These are phyloP conservation scores for Epinephelus awoara DNA, from an alignment of 2,797 vertebrate species.

Conservation along the genomic window DNA sequence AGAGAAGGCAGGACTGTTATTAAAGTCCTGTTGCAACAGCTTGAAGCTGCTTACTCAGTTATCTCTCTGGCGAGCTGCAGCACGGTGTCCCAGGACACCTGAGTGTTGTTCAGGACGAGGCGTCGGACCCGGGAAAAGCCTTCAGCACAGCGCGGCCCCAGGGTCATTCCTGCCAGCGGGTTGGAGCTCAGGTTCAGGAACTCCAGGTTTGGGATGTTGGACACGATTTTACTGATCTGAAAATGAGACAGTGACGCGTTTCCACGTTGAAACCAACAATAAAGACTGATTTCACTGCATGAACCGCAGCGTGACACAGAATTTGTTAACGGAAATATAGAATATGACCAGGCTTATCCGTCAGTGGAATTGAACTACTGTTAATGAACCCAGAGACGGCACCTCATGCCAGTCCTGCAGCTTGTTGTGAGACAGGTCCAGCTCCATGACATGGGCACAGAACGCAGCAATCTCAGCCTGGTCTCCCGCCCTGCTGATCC, in stretches of 20 bases:
- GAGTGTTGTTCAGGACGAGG: conserved; percentile 98
- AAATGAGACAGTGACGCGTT: conserved; percentile 32
- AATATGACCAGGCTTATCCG: background rate
- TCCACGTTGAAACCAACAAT: background rate
- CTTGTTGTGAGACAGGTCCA: conserved; percentile 97
- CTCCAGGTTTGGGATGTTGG: conserved; percentile 95
- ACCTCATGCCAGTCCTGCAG: conserved; percentile 98
- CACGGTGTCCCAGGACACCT: conserved; percentile 96
- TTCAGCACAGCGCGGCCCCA: conserved; percentile 90
- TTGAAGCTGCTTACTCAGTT: conserved; percentile 89
- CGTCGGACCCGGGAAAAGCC: conserved; percentile 93
- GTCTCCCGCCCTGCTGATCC: conserved; percentile 95
- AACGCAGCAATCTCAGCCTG: conserved; percentile 95
- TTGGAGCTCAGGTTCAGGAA: conserved; percentile 99
- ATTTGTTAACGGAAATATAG: no score
- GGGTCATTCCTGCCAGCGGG: conserved; percentile 90
- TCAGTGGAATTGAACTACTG: background rate
- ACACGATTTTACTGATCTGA: conserved; percentile 98
- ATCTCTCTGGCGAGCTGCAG: conserved; percentile 92
- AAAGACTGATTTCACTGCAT: background rate
- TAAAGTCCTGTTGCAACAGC: no score
- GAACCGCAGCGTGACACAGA: no score
- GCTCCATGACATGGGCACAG: conserved; percentile 95
- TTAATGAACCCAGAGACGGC: conserved; percentile 24
- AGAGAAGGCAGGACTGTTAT: no score